Conservation (phyloP, 2,888 invertebrate genomes). For the Heliconius erato region DNA sequence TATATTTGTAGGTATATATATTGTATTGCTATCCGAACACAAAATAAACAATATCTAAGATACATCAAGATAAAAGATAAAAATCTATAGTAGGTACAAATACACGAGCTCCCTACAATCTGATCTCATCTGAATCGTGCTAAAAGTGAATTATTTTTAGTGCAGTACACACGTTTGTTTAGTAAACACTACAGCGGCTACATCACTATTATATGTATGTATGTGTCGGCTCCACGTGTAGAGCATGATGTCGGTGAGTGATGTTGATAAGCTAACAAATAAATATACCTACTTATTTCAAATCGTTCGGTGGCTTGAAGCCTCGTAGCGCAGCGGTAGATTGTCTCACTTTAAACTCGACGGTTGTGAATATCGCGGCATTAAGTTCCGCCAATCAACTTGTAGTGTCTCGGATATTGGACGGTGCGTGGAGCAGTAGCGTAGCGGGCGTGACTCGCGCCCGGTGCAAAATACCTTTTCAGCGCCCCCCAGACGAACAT, state of each 20-base stretch:
- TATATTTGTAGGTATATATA: too few relatives aligned
- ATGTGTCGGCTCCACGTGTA: not conserved
- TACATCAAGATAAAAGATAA: not conserved
- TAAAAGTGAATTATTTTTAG: slow-evolving; percentile 16
- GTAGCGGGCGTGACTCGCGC: too few relatives aligned
- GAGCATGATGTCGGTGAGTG: too few relatives aligned
- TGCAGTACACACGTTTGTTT: slow-evolving; percentile 2
- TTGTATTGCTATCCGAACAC: too few relatives aligned
- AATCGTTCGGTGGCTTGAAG: too few relatives aligned
- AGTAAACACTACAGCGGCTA: not conserved
- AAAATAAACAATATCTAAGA: too few relatives aligned
- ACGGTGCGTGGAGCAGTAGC: not conserved
- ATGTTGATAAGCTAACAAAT: slow-evolving; percentile 11
- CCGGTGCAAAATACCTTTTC: too few relatives aligned
- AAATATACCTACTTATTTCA: not conserved
- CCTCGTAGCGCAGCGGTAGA: too few relatives aligned
- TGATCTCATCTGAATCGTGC: not conserved
- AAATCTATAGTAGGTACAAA: not conserved
- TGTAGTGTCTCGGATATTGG: not conserved
- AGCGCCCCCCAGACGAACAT: too few relatives aligned
- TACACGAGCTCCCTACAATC: not conserved
- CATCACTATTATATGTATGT: not conserved
- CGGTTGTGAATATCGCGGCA: too few relatives aligned
- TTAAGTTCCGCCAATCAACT: too few relatives aligned
- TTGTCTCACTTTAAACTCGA: not conserved